These are phyloP conservation scores for Siniperca chuatsi DNA, from an alignment of 2,113 vertebrate genomes.

Conservation along the genomic window DNA sequence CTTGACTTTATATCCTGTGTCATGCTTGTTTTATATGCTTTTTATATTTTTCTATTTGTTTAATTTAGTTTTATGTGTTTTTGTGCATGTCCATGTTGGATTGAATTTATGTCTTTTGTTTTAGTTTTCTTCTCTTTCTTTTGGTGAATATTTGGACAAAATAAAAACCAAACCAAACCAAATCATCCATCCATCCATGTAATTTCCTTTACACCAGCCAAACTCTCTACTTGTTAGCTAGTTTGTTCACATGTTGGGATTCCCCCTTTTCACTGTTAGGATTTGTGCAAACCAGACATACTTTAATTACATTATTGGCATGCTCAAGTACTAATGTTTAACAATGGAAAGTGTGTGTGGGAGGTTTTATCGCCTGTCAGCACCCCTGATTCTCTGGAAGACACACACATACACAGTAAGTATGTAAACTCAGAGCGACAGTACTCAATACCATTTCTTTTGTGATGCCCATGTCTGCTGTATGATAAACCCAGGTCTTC, in stretches of 20 bases:
- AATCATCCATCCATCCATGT: neutral
- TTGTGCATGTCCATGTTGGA: neutral
- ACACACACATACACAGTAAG: slow-evolving; percentile 6
- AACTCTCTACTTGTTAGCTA: neutral
- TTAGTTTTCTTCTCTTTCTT: neutral
- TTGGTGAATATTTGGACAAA: neutral
- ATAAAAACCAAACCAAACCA: neutral
- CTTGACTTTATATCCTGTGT: neutral
- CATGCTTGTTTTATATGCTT: neutral
- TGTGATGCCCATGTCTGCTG: slow-evolving; percentile 44
- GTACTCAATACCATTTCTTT: slow-evolving; percentile 24
- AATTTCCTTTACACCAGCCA: neutral
- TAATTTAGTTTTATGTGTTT: neutral
- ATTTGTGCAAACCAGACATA: slow-evolving; percentile 41
- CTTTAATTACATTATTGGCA: slow-evolving; percentile 71
- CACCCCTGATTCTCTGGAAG: slow-evolving; percentile 16
- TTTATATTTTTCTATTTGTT: neutral
- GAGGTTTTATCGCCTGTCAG: slow-evolving; percentile 61
- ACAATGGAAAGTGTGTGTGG: slow-evolving; percentile 57
- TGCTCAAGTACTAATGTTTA: slow-evolving; percentile 46
- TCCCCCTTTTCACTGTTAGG: slow-evolving; percentile 18
- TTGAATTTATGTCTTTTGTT: neutral
- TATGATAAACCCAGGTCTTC: slow-evolving; percentile 53
- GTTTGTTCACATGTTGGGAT: neutral
- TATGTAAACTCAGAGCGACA: neutral